A percentile compares a stretch with the other conserved stretches of the same genome.
Conservation (phyloP, 2,888 invertebrate genomes). For the Caenorhabditis virilis region DNA sequence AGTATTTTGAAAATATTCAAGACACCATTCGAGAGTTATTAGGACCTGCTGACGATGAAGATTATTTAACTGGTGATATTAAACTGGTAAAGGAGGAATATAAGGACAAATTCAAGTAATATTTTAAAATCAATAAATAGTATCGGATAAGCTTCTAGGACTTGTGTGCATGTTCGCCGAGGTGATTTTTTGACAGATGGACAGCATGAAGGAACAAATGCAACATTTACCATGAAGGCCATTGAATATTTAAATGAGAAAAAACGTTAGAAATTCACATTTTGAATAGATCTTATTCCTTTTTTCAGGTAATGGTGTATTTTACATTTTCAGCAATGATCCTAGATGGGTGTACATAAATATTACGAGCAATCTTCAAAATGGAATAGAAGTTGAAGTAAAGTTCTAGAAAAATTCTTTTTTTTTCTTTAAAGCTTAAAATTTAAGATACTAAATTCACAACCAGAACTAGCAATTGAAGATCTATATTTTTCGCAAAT, state of each 20-base stretch:
- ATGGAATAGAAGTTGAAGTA: too few species aligned
- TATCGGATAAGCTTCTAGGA: conserved; percentile 1
- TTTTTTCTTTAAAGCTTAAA: too few species aligned
- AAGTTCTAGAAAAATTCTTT: neutral
- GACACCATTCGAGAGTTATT: conserved; percentile 11
- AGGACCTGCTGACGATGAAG: conserved; percentile 4
- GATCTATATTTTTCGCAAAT: conserved; percentile 23
- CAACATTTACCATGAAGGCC: conserved; percentile 9
- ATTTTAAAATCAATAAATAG: neutral
- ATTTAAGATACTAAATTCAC: neutral
- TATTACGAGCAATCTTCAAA: too few species aligned
- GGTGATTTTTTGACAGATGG: conserved; percentile 23
- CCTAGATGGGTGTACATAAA: conserved; percentile 1
- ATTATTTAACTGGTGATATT: neutral
- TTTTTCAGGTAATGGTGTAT: too few species aligned
- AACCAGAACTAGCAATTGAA: conserved; percentile 4
- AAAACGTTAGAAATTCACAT: conserved; percentile 6
- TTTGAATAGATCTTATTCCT: too few species aligned
- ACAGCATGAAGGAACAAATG: conserved; percentile 17
- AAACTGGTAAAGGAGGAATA: too few species aligned
- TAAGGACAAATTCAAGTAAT: too few species aligned
- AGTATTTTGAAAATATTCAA: conserved; percentile 17
- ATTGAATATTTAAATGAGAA: conserved; percentile 4
- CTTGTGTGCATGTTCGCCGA: conserved; percentile 24
- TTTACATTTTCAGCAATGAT: conserved; percentile 3